phyloP scores from a whole-genome alignment of 2,113 vertebrate species.

The Dicaeum eximium region DNA sequence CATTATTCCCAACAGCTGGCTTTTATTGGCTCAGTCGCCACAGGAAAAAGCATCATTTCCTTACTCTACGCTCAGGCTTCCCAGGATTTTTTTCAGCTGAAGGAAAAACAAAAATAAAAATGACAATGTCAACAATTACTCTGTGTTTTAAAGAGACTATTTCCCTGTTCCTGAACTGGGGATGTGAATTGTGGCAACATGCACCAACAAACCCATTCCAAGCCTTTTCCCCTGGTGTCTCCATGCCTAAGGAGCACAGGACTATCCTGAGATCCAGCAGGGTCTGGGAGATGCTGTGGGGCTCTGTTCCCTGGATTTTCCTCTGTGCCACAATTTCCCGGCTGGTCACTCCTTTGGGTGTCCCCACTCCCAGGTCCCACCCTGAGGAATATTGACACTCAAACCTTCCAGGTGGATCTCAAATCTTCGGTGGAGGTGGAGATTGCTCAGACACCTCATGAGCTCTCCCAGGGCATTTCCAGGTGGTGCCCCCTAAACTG shows the following conservation, averaged over 20 bases:
- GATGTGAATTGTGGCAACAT: neutral
- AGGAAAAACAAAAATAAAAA: neutral
- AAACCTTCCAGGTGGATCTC: neutral
- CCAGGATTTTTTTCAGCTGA: neutral
- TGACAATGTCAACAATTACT: neutral
- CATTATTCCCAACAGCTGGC: neutral
- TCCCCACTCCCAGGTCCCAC: neutral
- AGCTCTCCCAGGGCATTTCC: neutral
- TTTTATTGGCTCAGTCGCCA: neutral
- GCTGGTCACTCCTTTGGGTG: neutral
- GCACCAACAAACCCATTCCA: neutral
- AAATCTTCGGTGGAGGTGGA: rapidly evolving
- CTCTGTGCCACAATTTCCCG: neutral
- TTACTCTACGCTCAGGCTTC: neutral
- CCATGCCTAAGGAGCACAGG: neutral
- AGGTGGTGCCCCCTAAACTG: neutral
- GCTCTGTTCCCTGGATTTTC: neutral
- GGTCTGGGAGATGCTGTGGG: rapidly evolving
- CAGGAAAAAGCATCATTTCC: neutral
- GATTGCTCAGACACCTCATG: neutral
- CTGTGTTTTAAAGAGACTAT: neutral
- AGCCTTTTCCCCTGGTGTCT: neutral
- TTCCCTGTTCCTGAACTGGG: neutral
- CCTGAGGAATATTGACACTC: neutral
- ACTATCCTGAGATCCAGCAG: neutral